Percentiles rank a stretch among this genome's conserved stretches.
Evolutionary conservation across 2,113 vertebrate species (phyloP).

Genomic region (Macquaria ambigua): DNA sequence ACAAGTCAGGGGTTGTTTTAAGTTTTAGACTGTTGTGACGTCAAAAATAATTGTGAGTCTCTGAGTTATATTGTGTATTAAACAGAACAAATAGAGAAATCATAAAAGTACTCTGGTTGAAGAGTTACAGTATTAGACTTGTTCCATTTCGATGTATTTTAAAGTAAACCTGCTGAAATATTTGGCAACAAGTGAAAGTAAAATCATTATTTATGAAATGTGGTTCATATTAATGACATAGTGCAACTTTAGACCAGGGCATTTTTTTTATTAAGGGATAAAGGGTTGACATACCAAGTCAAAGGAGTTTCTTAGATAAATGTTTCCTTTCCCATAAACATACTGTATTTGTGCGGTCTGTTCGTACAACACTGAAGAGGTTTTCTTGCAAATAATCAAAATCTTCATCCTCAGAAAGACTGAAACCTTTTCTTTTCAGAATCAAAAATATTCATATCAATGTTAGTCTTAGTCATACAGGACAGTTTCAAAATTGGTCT

Average conservation of each 20-base stretch:
- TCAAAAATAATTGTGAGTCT: background rate
- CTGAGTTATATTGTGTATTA: background rate
- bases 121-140: background rate
- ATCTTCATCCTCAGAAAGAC: background rate
- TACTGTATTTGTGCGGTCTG: background rate
- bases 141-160: background rate
- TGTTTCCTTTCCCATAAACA: background rate
- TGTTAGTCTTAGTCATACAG: slow-evolving; percentile 41
- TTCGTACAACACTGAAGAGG: background rate
- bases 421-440: slow-evolving; percentile 22
- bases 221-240: background rate
- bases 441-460: slow-evolving; percentile 16
- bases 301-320: background rate
- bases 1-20: background rate
- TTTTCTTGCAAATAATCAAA: background rate
- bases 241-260: too few species aligned
- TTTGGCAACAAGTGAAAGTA: background rate
- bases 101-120: background rate
- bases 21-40: background rate
- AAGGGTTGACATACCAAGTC: background rate
- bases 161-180: background rate
- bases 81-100: background rate
- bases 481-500: slow-evolving; percentile 50
- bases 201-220: background rate
- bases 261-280: background rate